phyloP scores from a whole-genome alignment of 30 jellyfish, hydroid and myxozoan genomes.

The Hydra vulgaris region DNA sequence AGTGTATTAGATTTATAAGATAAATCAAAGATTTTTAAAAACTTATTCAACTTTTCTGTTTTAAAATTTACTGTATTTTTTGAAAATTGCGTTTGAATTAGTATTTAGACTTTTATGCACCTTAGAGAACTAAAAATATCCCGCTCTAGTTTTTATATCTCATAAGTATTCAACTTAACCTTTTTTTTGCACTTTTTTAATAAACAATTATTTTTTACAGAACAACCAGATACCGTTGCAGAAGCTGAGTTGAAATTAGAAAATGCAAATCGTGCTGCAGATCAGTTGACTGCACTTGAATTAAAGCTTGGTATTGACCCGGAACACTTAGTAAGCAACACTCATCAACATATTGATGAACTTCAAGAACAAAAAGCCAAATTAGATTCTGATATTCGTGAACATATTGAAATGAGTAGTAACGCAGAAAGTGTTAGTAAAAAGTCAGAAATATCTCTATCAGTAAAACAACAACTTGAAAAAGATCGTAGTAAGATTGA shows the following conservation, averaged over 20 bases:
- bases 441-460: conserved; percentile 7
- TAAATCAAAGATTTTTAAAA: no score
- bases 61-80: no score
- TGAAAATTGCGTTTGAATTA: no score
- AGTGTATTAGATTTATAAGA: no score
- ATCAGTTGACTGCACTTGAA: conserved; percentile 60
- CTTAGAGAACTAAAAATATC: no score
- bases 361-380: conserved; percentile 53
- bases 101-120: no score
- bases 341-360: conserved; percentile 44
- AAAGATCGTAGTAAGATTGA: conserved; percentile 71
- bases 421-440: conserved; percentile 47
- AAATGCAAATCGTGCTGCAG: conserved; percentile 69
- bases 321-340: conserved; percentile 58
- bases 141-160: no score
- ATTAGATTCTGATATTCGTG: conserved; percentile 57
- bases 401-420: conserved; percentile 40
- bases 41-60: no score
- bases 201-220: conserved; percentile 21
- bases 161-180: no score
- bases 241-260: conserved; percentile 48
- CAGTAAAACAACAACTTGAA: conserved; percentile 67
- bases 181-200: no score
- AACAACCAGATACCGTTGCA: conserved; percentile 30
- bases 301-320: conserved; percentile 74